Evolutionary conservation across 2,888 invertebrate species (phyloP).

Genomic region (Trimorus sp.): DNA sequence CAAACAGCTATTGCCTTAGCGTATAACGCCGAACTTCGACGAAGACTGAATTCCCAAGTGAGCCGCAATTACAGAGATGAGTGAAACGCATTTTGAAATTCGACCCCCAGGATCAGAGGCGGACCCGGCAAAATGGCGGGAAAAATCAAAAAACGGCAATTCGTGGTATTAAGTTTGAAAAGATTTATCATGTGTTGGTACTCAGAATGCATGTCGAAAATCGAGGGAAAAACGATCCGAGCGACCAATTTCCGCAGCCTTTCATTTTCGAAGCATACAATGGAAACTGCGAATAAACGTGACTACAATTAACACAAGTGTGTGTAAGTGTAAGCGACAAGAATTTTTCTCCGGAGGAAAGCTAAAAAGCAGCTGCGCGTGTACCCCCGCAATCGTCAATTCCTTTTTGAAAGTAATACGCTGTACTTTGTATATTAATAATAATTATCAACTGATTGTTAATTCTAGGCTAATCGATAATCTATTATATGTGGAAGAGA

Average conservation of each 20-base stretch:
- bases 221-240: neutral
- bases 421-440: constrained; percentile 75
- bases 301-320: neutral
- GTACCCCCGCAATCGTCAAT: constrained; percentile 80
- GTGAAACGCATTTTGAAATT: too few relatives aligned
- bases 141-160: too few relatives aligned
- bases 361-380: constrained; percentile 68
- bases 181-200: too few relatives aligned
- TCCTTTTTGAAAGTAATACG: constrained; percentile 81
- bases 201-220: too few relatives aligned
- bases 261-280: neutral
- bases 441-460: constrained; percentile 69
- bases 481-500: constrained; percentile 68
- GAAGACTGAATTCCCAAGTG: too few relatives aligned
- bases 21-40: too few relatives aligned
- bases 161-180: too few relatives aligned
- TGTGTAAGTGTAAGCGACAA: constrained; percentile 28
- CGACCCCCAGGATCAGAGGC: too few relatives aligned
- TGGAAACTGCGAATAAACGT: neutral
- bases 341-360: constrained; percentile 48
- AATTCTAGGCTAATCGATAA: constrained; percentile 71
- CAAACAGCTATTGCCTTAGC: too few relatives aligned
- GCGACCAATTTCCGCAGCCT: neutral
- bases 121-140: too few relatives aligned
- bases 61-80: too few relatives aligned